phyloP scores from a whole-genome alignment of 2,888 invertebrate genomes.

The Mallateleia sp. region DNA sequence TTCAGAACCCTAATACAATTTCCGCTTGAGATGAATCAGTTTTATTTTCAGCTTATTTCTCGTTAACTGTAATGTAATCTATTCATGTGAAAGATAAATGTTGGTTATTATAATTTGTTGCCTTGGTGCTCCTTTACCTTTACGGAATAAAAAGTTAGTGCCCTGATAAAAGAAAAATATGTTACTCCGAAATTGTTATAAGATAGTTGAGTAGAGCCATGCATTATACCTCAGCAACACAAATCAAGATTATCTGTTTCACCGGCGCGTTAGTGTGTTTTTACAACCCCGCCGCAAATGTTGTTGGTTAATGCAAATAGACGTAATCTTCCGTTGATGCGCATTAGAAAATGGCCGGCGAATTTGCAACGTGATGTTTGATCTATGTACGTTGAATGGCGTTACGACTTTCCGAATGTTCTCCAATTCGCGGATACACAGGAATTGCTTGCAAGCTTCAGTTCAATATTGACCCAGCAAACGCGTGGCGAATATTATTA shows the following conservation, averaged over 20 bases:
- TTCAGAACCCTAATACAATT: slow-evolving; percentile 52
- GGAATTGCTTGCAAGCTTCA: slow-evolving; percentile 86
- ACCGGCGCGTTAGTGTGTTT: not conserved
- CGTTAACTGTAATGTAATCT: slow-evolving; percentile 24
- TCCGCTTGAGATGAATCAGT: slow-evolving; percentile 48
- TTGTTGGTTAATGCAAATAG: not conserved
- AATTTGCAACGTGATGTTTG: slow-evolving; percentile 16
- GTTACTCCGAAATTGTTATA: not conserved
- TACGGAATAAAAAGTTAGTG: not conserved
- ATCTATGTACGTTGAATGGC: too few relatives aligned
- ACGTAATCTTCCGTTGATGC: not conserved
- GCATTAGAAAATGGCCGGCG: slow-evolving; percentile 12
- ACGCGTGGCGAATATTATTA: slow-evolving; percentile 89
- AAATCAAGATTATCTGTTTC: not conserved
- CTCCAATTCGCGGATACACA: slow-evolving; percentile 70
- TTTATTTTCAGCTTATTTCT: slow-evolving; percentile 47
- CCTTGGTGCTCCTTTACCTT: not conserved
- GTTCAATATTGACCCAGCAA: slow-evolving; percentile 88
- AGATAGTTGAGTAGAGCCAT: not conserved
- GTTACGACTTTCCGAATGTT: slow-evolving; percentile 41
- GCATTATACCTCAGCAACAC: not conserved
- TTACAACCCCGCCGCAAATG: not conserved
- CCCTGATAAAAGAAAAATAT: not conserved
- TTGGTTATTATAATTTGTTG: slow-evolving; percentile 14
- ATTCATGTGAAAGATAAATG: slow-evolving; percentile 28